phyloP scores from a whole-genome alignment of 2,888 invertebrate genomes.

The Noctua comes region DNA sequence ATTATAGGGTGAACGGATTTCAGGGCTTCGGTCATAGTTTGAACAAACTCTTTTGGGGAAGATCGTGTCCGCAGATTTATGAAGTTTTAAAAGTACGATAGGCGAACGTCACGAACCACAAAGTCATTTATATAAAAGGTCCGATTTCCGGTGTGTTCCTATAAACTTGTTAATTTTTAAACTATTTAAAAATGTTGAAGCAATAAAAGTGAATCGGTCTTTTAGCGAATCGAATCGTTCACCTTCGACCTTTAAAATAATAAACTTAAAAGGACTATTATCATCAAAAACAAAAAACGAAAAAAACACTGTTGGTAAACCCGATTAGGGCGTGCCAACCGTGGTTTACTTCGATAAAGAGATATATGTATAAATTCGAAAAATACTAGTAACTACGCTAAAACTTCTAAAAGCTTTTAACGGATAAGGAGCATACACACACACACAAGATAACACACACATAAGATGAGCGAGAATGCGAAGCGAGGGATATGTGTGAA shows the following conservation, averaged over 20 bases:
- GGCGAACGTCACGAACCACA: not conserved
- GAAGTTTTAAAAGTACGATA: not conserved
- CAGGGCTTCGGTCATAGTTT: not conserved
- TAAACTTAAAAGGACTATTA: too few relatives aligned
- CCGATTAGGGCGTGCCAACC: too few relatives aligned
- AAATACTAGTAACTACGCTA: not conserved
- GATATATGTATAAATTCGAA: too few relatives aligned
- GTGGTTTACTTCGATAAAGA: too few relatives aligned
- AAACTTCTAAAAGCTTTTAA: slow-evolving; percentile 15
- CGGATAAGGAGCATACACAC: too few relatives aligned
- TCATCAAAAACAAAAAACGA: too few relatives aligned
- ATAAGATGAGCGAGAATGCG: too few relatives aligned
- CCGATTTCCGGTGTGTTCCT: not conserved
- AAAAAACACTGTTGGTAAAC: too few relatives aligned
- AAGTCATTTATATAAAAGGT: not conserved
- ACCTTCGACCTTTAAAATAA: not conserved
- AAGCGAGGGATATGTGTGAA: too few relatives aligned
- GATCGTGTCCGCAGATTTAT: not conserved
- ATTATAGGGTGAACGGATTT: not conserved
- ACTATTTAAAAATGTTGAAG: not conserved
- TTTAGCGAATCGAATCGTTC: not conserved
- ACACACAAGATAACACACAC: too few relatives aligned
- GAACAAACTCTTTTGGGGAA: not conserved
- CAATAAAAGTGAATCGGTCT: not conserved
- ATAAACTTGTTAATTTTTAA: not conserved